Base-by-base conservation (phyloP, 2,888 invertebrate species). In the Chymomyza procnemis region DNA sequence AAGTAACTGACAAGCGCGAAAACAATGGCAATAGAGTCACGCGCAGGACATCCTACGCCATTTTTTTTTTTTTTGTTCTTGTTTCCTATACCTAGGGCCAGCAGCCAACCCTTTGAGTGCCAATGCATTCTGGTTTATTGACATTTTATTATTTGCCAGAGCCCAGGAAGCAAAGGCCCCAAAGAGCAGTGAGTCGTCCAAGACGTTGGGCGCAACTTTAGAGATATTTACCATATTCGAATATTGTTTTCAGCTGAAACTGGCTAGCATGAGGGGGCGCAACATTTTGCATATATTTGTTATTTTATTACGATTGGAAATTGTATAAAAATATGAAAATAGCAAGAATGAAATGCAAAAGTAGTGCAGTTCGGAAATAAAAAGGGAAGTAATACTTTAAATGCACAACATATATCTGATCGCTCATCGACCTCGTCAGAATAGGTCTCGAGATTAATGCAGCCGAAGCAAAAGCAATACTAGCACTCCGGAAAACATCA, bases 161-260 rank as follows among this genome's bases (percentile, higher is more conserved):
- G 48, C 21, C 30, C 34, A 12, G 12, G 12, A 12, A 41, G 12
- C 34, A 41, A 41, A 12, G 12, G 34, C 34, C 34, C 34, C 34
- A 41, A 26, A n/a, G n/a, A n/a, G n/a, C n/a, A n/a, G n/a, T n/a
- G 34, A 41, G 12, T 12, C 12, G 34, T 56, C 57, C 62, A 56
- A 55, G 21, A 48, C 50, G 57, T 66, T 66, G 62, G 59, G 41
- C 46, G 12, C 56, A 61, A 61, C 64, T 69, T 64, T 64, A 59
- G 46, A 73, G 61, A 70, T 73, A 66, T 62, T 64, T 73, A 64
- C 64, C 41, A 30, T 48, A 64, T 64, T 65, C 66, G 69, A 63
- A 48, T 65, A 57, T 58, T 57, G 57, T 48, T 5, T 6, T 8
- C 26, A 26, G n/a, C n/a, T n/a, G n/a, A n/a, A 4, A 26, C 1